phyloP scores from a whole-genome alignment of 2,888 invertebrate genomes.

The Drosophila monieri region DNA sequence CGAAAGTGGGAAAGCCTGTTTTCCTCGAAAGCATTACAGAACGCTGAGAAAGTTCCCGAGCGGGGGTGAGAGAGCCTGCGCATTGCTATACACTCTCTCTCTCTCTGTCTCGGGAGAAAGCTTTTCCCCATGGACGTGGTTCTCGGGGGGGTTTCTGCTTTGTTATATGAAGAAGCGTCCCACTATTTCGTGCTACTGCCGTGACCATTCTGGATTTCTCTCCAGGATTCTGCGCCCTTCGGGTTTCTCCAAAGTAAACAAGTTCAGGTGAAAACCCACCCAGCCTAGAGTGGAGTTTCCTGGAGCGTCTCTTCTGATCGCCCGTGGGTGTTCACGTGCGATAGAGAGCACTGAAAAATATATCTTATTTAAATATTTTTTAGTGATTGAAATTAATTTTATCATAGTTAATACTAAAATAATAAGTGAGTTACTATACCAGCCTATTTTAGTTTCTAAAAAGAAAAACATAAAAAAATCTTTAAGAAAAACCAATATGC shows the following conservation, averaged over 20 bases:
- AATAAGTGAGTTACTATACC: no score
- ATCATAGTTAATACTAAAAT: neutral
- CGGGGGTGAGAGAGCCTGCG: conserved; percentile 48
- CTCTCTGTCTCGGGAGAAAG: conserved; percentile 36
- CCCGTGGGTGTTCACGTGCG: conserved; percentile 38
- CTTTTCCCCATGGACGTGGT: conserved; percentile 51
- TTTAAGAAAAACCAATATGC: neutral
- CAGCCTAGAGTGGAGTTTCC: conserved; percentile 11
- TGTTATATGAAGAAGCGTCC: neutral
- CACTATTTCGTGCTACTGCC: neutral
- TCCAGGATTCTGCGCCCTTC: conserved; percentile 26
- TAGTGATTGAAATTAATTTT: neutral
- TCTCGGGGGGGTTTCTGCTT: neutral
- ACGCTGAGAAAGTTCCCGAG: conserved; percentile 21
- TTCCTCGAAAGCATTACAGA: conserved; percentile 14
- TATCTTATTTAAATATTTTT: neutral
- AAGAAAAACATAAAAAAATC: no score
- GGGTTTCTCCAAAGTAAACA: conserved; percentile 26
- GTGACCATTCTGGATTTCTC: neutral
- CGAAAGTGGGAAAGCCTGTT: conserved; percentile 60
- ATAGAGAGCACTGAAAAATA: conserved; percentile 8
- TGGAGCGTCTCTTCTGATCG: conserved; percentile 10
- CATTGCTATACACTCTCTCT: conserved; percentile 28
- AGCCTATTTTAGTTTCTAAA: no score
- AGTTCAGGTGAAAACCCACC: conserved; percentile 22